Conservation (phyloP, 2,797 vertebrate genomes). For the Choloepus didactylus region DNA sequence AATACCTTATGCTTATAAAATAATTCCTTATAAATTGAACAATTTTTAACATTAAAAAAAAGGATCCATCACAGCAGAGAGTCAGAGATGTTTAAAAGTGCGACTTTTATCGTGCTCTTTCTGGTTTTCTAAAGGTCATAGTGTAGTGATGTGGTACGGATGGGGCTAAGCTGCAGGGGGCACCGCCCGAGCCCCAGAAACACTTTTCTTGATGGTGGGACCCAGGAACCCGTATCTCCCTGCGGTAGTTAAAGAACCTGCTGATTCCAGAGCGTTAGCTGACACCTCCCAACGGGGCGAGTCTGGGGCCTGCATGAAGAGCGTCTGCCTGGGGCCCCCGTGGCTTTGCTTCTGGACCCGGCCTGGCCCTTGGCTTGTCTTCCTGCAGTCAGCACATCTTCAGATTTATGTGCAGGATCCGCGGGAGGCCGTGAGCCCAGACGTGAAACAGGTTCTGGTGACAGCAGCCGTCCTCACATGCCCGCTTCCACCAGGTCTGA, state of each 20-base stretch:
- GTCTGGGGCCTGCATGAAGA: not conserved
- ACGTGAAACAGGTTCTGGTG: rapidly evolving
- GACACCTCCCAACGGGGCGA: not conserved
- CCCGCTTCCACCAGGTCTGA: constrained; percentile 90
- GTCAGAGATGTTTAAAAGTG: not conserved
- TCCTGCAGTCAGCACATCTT: not conserved
- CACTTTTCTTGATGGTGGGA: not conserved
- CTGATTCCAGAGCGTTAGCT: not conserved
- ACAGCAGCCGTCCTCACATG: not conserved
- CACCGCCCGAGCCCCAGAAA: not conserved
- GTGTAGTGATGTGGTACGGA: not conserved
- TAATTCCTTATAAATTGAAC: not conserved
- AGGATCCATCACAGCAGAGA: not conserved
- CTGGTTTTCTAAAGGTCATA: not conserved
- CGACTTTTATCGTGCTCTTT: not conserved
- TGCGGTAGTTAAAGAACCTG: not conserved
- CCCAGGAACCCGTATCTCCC: not conserved
- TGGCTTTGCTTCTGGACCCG: not conserved
- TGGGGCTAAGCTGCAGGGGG: rapidly evolving
- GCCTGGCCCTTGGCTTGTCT: not conserved
- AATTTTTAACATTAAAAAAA: not conserved
- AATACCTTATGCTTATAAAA: not conserved
- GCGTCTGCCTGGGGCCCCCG: not conserved
- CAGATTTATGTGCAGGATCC: too few species aligned
- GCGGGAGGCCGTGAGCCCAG: too few species aligned